Evolutionary conservation across 2,797 vertebrate genomes (phyloP).

Genomic region (Linurgus olivaceus): DNA sequence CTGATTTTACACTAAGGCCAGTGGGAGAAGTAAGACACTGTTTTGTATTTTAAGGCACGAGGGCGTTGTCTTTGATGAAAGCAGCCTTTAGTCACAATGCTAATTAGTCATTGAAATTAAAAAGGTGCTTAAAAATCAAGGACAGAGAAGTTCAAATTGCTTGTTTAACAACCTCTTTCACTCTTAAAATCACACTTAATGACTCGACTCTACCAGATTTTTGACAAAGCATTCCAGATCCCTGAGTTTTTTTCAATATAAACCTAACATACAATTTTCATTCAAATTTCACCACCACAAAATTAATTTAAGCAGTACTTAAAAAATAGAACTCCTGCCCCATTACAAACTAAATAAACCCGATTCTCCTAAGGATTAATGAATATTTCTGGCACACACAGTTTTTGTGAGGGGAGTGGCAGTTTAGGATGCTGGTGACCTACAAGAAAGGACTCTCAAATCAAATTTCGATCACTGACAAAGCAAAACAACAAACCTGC

Average conservation of each 20-base stretch:
- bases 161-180: not conserved
- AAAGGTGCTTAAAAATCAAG: slow-evolving; percentile 2
- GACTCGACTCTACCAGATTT: not conserved
- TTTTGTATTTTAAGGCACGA: not conserved
- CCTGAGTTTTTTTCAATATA: not conserved
- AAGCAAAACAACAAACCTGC: not conserved
- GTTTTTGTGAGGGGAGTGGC: not conserved
- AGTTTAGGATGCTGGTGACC: not conserved
- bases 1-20: not conserved
- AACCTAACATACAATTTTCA: not conserved
- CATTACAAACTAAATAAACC: not conserved
- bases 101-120: slow-evolving; percentile 7
- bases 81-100: not conserved
- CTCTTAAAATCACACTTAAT: not conserved
- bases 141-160: not conserved
- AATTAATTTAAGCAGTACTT: not conserved
- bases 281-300: not conserved
- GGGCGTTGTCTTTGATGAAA: not conserved
- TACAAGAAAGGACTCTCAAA: not conserved
- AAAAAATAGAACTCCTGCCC: not conserved
- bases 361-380: not conserved
- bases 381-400: not conserved
- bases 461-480: not conserved
- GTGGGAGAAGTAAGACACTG: not conserved
- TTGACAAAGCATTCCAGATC: not conserved